Conservation (phyloP, 1,140 invertebrate genomes). For the Myzus persicae region DNA sequence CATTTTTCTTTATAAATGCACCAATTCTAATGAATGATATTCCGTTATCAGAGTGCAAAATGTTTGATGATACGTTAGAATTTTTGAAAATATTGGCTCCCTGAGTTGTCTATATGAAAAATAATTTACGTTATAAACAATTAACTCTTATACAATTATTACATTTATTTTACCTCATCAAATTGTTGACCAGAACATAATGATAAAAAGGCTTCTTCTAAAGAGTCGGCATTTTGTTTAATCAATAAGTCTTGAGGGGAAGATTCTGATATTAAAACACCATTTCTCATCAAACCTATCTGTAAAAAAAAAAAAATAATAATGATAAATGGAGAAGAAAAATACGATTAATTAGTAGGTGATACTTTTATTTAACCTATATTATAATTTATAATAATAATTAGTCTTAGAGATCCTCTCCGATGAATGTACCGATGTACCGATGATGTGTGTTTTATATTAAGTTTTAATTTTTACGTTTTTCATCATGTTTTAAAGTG, state of each 20-base stretch:
- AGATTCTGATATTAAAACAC: slow-evolving; percentile 26
- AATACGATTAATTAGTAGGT: background rate
- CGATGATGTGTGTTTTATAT: background rate
- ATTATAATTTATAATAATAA: background rate
- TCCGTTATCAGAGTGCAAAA: background rate
- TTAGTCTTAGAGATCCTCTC: background rate
- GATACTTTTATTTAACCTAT: background rate
- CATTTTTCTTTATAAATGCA: slow-evolving; percentile 35
- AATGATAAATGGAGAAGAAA: background rate
- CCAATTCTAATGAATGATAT: slow-evolving; percentile 30
- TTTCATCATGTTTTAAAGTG: no score
- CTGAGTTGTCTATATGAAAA: background rate
- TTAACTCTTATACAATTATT: background rate
- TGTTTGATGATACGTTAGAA: background rate
- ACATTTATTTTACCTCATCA: background rate
- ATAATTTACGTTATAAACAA: background rate
- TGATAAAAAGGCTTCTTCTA: slow-evolving; percentile 73
- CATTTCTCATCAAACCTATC: slow-evolving; percentile 49
- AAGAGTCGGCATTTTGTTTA: slow-evolving; percentile 65
- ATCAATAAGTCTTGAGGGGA: slow-evolving; percentile 66
- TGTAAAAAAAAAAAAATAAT: background rate
- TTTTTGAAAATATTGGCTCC: background rate
- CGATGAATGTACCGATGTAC: background rate
- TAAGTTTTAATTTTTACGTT: no score
- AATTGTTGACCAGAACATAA: slow-evolving; percentile 63